phyloP scores from a whole-genome alignment of 92 coral and sea anemone genomes.

The Montipora capitata region DNA sequence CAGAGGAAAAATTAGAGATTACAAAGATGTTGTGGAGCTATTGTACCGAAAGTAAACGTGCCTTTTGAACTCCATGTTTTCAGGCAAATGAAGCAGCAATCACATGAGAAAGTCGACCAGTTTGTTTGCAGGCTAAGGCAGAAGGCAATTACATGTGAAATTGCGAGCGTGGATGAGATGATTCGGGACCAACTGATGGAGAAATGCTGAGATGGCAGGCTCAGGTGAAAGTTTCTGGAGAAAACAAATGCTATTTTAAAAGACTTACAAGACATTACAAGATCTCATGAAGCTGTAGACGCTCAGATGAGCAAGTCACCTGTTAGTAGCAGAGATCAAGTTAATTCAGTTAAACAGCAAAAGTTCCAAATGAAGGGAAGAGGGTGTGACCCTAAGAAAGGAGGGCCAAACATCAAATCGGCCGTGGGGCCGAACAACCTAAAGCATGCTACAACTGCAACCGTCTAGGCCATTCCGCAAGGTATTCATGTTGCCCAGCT shows the following conservation, averaged over 20 bases:
- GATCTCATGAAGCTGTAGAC: neutral
- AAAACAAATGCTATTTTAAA: neutral
- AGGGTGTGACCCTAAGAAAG: neutral
- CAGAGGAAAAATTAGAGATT: too few species aligned
- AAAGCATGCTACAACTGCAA: conserved; percentile 19
- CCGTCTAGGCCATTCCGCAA: too few species aligned
- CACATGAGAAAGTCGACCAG: neutral
- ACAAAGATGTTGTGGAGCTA: too few species aligned
- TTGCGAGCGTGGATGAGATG: neutral
- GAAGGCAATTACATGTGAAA: neutral
- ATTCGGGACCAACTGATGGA: neutral
- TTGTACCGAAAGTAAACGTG: neutral
- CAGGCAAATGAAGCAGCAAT: neutral
- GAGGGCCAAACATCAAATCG: conserved; percentile 25
- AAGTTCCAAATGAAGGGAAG: neutral
- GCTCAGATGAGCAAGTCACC: neutral
- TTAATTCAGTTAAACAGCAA: neutral
- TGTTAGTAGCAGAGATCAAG: too few species aligned
- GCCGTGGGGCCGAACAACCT: conserved; percentile 45
- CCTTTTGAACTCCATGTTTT: neutral
- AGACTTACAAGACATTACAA: neutral
- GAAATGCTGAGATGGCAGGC: conserved; percentile 3
- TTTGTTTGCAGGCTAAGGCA: neutral
- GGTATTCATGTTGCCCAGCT: too few species aligned
- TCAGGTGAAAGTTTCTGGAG: conserved; percentile 53